These are phyloP conservation scores for Gopherus flavomarginatus DNA, from an alignment of 2,113 vertebrate genomes.

Conservation along the genomic window DNA sequence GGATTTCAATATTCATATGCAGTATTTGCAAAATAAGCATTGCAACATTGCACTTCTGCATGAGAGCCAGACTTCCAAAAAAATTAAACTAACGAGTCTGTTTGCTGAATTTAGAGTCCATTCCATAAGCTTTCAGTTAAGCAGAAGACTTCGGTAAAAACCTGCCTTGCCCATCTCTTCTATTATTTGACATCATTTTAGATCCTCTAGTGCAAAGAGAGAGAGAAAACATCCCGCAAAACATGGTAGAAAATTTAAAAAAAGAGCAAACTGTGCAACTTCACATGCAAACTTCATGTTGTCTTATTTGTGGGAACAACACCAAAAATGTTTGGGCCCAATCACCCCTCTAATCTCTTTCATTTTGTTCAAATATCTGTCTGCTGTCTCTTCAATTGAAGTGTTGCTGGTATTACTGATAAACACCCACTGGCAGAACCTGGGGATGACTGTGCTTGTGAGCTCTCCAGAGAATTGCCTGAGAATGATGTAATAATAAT, in stretches of 20 bases:
- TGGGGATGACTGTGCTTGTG: neutral
- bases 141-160: neutral
- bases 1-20: neutral
- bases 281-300: neutral
- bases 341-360: neutral
- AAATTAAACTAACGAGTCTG: neutral
- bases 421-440: neutral
- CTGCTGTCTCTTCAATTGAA: neutral
- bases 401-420: slow-evolving; percentile 20
- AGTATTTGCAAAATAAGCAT: neutral
- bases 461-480: neutral
- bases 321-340: neutral
- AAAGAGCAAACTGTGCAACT: neutral
- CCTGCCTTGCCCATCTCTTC: neutral
- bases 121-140: neutral
- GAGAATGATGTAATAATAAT: slow-evolving; percentile 10
- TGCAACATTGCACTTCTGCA: neutral
- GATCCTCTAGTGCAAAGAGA: neutral
- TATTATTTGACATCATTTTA: neutral
- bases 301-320: neutral
- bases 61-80: neutral
- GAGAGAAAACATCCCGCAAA: neutral
- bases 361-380: neutral
- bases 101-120: neutral
- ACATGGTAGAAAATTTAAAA: neutral